Evolutionary conservation across 2,113 vertebrate species (phyloP).

Genomic region (Triplophysa siluroides): DNA sequence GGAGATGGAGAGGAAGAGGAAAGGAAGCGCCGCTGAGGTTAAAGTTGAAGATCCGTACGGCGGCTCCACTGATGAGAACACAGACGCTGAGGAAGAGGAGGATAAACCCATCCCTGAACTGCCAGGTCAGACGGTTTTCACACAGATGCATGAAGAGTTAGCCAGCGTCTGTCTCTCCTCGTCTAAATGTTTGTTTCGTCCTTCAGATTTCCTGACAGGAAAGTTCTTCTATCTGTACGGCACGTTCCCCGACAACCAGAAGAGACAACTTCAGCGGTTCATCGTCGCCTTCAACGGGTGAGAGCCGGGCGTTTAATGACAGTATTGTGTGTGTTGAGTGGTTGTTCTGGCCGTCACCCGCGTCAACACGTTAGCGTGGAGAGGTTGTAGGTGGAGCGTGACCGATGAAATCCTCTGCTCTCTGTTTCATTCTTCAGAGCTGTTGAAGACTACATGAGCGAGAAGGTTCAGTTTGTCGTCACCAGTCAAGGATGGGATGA

Average conservation of each 20-base stretch:
- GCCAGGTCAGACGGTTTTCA: slow-evolving; percentile 69
- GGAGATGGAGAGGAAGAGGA: slow-evolving; percentile 61
- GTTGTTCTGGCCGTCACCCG: background rate
- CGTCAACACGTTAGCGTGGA: background rate
- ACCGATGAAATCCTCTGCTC: background rate
- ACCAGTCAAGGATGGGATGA: slow-evolving; percentile 89
- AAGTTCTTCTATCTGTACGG: slow-evolving; percentile 88
- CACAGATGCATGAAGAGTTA: slow-evolving; percentile 8
- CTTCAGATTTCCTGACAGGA: slow-evolving; percentile 81
- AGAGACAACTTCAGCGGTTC: slow-evolving; percentile 80
- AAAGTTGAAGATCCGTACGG: slow-evolving; percentile 77
- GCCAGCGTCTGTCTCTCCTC: background rate
- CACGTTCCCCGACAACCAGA: slow-evolving; percentile 82
- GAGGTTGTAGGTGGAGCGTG: slow-evolving; percentile 18
- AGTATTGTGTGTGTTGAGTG: background rate
- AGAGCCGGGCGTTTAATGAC: slow-evolving; percentile 39
- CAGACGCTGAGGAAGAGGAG: slow-evolving; percentile 77
- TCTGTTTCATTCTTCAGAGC: slow-evolving; percentile 63
- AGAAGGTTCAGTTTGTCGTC: slow-evolving; percentile 88
- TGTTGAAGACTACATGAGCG: slow-evolving; percentile 88
- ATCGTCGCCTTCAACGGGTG: slow-evolving; percentile 89
- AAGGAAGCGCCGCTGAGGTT: slow-evolving; percentile 9
- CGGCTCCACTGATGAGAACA: slow-evolving; percentile 89
- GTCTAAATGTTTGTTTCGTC: background rate
- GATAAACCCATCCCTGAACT: slow-evolving; percentile 81